Evolutionary conservation across 2,888 invertebrate species (phyloP).

Genomic region (Acleris emargana): DNA sequence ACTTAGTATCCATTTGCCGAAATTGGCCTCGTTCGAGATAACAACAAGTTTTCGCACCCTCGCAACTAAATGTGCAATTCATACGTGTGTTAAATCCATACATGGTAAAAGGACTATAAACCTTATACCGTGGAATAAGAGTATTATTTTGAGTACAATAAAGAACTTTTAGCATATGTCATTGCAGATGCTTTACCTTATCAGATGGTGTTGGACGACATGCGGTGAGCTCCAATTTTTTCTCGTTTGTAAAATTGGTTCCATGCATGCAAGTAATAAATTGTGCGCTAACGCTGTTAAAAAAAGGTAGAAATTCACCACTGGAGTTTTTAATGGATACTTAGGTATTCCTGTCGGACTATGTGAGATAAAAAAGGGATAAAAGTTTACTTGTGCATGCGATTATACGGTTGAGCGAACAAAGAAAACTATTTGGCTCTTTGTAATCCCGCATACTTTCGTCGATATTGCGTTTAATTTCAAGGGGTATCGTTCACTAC

Average conservation of each 20-base stretch:
- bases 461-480: slow-evolving; percentile 51
- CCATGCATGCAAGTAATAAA: slow-evolving; percentile 15
- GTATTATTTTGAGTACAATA: slow-evolving; percentile 38
- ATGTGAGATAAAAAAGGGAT: slow-evolving; percentile 14
- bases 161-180: slow-evolving; percentile 67
- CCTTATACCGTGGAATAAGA: slow-evolving; percentile 41
- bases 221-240: slow-evolving; percentile 59
- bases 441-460: slow-evolving; percentile 51
- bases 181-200: slow-evolving; percentile 67
- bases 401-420: slow-evolving; percentile 65
- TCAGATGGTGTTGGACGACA: slow-evolving; percentile 72
- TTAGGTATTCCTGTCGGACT: not conserved
- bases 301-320: slow-evolving; percentile 16
- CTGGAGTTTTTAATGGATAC: slow-evolving; percentile 1
- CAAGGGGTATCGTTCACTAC: slow-evolving; percentile 8
- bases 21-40: slow-evolving; percentile 83
- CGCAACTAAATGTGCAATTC: slow-evolving; percentile 81
- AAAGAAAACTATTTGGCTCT: slow-evolving; percentile 66
- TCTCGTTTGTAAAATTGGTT: slow-evolving; percentile 57
- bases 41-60: slow-evolving; percentile 84
- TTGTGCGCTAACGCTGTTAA: slow-evolving; percentile 7
- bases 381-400: slow-evolving; percentile 54
- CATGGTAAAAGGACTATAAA: slow-evolving; percentile 39
- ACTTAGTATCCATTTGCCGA: slow-evolving; percentile 84
- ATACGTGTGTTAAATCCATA: slow-evolving; percentile 73